Evolutionary conservation across 1,140 invertebrate genomes (phyloP).

Genomic region (Drosophila teissieri): DNA sequence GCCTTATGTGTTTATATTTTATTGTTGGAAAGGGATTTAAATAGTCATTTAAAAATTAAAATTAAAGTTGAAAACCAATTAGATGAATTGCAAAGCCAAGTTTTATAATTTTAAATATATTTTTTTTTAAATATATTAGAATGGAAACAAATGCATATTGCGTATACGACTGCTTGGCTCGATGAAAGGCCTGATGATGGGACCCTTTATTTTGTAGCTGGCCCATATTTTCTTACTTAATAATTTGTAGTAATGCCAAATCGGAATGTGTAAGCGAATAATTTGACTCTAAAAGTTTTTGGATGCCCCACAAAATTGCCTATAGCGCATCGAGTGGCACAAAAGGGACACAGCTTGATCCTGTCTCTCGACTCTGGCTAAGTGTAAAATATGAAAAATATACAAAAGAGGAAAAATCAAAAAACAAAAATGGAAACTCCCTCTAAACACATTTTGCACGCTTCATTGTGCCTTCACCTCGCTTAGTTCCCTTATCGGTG

Average conservation of each 20-base stretch:
- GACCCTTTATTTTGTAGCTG: too few species aligned
- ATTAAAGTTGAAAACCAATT: too few species aligned
- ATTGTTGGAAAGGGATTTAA: background rate
- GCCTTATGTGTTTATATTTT: background rate
- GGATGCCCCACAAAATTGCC: background rate
- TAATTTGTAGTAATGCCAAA: background rate
- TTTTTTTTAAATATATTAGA: background rate
- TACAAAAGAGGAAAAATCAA: constrained; percentile 35
- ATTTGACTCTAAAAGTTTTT: background rate
- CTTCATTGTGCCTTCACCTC: constrained; percentile 56
- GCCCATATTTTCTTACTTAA: too few species aligned
- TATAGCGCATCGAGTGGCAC: constrained; percentile 20
- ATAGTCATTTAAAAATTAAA: too few species aligned
- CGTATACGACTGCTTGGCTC: background rate
- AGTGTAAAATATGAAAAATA: constrained; percentile 70
- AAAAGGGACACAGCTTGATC: constrained; percentile 41
- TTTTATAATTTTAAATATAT: background rate
- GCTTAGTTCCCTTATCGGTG: constrained; percentile 1
- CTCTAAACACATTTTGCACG: constrained; percentile 69
- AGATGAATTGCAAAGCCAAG: background rate
- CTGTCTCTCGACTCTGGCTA: constrained; percentile 38
- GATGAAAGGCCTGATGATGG: background rate
- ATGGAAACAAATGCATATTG: background rate
- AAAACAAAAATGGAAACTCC: constrained; percentile 14
- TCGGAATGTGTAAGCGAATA: background rate